Evolutionary conservation across 2,113 vertebrate genomes (phyloP).

Genomic region (Nothoprocta perdicaria): DNA sequence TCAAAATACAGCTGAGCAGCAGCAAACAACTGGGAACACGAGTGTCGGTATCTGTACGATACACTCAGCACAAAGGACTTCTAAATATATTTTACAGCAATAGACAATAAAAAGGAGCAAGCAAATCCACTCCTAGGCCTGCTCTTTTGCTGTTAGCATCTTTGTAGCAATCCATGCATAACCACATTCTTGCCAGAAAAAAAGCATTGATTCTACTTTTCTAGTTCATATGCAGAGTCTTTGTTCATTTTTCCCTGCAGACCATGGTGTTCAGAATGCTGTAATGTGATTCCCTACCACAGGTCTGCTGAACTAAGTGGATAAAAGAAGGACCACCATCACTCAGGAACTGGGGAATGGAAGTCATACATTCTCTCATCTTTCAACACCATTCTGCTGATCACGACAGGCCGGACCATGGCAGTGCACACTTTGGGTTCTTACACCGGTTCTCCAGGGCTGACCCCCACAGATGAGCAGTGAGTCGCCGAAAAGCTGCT

Average conservation of each 20-base stretch:
- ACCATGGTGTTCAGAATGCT: neutral
- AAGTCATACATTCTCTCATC: neutral
- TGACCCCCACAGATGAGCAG: neutral
- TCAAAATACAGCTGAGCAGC: slow-evolving; percentile 10
- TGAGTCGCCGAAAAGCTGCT: neutral
- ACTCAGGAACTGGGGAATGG: neutral
- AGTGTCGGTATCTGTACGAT: neutral
- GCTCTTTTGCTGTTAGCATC: neutral
- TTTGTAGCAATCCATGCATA: neutral
- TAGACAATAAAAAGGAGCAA: neutral
- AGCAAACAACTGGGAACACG: neutral
- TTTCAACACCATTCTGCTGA: neutral
- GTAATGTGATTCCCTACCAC: neutral
- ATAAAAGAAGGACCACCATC: neutral
- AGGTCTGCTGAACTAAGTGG: neutral
- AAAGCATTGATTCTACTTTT: neutral
- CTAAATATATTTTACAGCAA: neutral
- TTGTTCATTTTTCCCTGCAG: neutral
- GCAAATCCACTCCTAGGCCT: neutral
- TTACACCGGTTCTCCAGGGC: neutral
- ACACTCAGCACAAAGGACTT: neutral
- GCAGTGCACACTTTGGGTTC: neutral
- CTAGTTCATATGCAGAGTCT: neutral
- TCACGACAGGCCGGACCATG: neutral
- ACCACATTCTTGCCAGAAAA: neutral